phyloP scores from a whole-genome alignment of 2,888 invertebrate species.

The Polyploca ridens region DNA sequence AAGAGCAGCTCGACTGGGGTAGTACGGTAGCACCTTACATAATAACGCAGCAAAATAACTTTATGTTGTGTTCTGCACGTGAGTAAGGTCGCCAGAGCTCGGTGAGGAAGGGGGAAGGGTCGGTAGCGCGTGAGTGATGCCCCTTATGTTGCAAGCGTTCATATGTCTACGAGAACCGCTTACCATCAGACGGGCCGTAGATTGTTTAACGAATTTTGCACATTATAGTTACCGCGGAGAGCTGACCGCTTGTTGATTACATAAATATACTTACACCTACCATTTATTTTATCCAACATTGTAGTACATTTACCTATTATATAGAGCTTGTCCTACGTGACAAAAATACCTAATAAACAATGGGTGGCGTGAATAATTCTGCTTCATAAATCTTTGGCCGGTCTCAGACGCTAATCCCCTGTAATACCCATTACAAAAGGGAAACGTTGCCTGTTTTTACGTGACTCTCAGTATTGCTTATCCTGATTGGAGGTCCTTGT shows the following conservation, averaged over 20 bases:
- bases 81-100: no score
- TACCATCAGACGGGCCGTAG: no score
- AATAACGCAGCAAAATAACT: no score
- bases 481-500: background rate
- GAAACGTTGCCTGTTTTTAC: background rate
- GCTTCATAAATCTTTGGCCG: background rate
- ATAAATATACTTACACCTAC: background rate
- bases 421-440: constrained; percentile 3
- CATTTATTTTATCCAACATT: background rate
- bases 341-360: constrained; percentile 1
- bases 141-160: no score
- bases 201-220: no score
- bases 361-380: background rate
- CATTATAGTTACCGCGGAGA: no score
- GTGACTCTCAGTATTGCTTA: background rate
- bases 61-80: no score
- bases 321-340: background rate
- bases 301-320: background rate
- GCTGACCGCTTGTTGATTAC: background rate
- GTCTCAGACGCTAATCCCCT: background rate
- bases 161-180: no score
- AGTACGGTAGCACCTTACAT: no score
- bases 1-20: no score
- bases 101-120: no score
- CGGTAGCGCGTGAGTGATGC: no score